Conservation (phyloP, 1,140 invertebrate species). For the Papilio machaon region DNA sequence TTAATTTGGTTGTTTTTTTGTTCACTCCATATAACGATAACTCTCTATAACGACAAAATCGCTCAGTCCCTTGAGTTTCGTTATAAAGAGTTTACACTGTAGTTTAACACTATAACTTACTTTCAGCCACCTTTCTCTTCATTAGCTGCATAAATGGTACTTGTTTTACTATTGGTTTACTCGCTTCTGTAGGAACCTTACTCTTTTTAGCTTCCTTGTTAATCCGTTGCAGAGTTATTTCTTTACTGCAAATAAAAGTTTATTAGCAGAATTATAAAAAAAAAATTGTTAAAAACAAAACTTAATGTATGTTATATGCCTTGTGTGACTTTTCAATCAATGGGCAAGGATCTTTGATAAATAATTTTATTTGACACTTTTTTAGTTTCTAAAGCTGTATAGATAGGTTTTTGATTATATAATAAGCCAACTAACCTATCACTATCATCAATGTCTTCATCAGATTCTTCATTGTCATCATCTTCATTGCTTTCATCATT, state of each 20-base stretch:
- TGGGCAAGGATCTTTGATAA: too few relatives aligned
- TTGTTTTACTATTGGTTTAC: conserved; percentile 23
- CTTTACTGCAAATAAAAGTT: conserved; percentile 15
- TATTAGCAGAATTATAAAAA: background rate
- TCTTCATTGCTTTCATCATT: conserved; percentile 31
- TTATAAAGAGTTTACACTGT: too few relatives aligned
- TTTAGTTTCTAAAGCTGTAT: too few relatives aligned
- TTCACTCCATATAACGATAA: too few relatives aligned
- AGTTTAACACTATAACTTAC: conserved; percentile 40
- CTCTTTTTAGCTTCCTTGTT: conserved; percentile 10
- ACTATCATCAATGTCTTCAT: conserved; percentile 43
- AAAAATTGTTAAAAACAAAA: too few relatives aligned
- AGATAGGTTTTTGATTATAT: background rate
- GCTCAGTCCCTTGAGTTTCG: too few relatives aligned
- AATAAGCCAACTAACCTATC: background rate
- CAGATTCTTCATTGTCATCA: conserved; percentile 36
- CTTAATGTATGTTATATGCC: too few relatives aligned
- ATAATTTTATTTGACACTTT: too few relatives aligned
- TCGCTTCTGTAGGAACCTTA: background rate
- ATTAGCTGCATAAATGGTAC: conserved; percentile 25
- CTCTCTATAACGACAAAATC: too few relatives aligned
- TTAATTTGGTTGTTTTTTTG: too few relatives aligned
- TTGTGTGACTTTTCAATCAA: too few relatives aligned
- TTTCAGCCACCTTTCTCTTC: conserved; percentile 44
- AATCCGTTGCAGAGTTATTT: conserved; percentile 19